These are phyloP conservation scores for Sebastes iracundus DNA, from an alignment of 2,797 vertebrate species.

Conservation along the genomic window DNA sequence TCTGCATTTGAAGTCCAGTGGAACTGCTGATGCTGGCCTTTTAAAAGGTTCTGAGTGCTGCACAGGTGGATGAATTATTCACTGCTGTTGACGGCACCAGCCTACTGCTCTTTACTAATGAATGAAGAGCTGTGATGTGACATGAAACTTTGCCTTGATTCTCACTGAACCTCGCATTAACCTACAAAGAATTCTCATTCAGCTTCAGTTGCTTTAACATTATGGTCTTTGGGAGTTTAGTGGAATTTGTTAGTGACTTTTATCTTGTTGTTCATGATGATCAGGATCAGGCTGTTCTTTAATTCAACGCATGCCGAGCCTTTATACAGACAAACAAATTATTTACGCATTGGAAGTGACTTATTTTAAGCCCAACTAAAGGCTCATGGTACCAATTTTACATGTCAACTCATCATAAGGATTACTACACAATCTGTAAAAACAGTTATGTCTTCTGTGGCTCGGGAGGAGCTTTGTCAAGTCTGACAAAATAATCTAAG, in stretches of 20 bases:
- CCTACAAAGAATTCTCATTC: neutral
- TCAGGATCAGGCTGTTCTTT: neutral
- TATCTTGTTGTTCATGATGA: neutral
- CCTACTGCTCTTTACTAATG: conserved; percentile 63
- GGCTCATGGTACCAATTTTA: neutral
- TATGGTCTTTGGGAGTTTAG: neutral
- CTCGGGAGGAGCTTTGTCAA: neutral
- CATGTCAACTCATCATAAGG: neutral
- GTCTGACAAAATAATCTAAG: neutral
- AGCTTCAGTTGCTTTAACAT: neutral
- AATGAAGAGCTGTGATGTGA: conserved; percentile 54
- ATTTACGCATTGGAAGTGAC: conserved; percentile 13
- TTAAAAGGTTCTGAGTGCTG: conserved; percentile 39
- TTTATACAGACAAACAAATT: conserved; percentile 8
- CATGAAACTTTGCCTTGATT: conserved; percentile 34
- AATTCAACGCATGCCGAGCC: neutral
- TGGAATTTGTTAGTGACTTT: neutral
- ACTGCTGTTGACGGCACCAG: conserved; percentile 51
- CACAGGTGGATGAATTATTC: conserved; percentile 63
- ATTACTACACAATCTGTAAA: neutral
- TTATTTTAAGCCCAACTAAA: too few species aligned
- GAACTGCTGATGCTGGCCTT: conserved; percentile 41
- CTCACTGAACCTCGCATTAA: conserved; percentile 17
- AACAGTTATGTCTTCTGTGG: neutral
- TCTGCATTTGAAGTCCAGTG: conserved; percentile 29